Conservation (phyloP, 2,888 invertebrate genomes). For the Romanomermis culicivorax region DNA sequence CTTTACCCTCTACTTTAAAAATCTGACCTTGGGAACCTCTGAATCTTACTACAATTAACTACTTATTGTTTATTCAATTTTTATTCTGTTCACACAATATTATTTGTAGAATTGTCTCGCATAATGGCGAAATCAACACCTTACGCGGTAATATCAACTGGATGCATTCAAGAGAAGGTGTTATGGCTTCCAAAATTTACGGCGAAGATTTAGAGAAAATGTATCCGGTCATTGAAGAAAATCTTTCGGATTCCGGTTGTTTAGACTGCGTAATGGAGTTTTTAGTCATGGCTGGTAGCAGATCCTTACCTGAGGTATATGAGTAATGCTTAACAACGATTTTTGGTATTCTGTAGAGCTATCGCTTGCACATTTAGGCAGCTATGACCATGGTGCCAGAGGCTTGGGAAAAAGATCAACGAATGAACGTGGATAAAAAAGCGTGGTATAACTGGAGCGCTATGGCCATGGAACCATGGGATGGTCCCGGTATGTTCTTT, state of each 20-base stretch:
- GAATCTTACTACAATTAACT: too few species aligned
- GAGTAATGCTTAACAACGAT: neutral
- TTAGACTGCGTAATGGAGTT: slow-evolving; percentile 96
- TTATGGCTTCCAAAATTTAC: slow-evolving; percentile 63
- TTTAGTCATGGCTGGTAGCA: slow-evolving; percentile 69
- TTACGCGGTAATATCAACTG: slow-evolving; percentile 89
- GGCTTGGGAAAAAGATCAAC: slow-evolving; percentile 29
- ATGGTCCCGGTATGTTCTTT: slow-evolving; percentile 43
- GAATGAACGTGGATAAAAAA: slow-evolving; percentile 69
- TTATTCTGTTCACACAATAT: too few species aligned
- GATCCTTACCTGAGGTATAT: slow-evolving; percentile 57
- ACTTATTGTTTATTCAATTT: too few species aligned
- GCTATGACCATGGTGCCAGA: slow-evolving; percentile 79
- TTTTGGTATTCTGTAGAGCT: too few species aligned
- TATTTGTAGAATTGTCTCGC: slow-evolving; percentile 35
- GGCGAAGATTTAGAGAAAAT: slow-evolving; percentile 63
- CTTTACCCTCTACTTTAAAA: too few species aligned
- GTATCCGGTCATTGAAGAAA: slow-evolving; percentile 90
- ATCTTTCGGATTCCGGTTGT: slow-evolving; percentile 88
- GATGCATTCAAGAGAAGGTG: slow-evolving; percentile 94
- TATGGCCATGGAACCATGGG: slow-evolving; percentile 97
- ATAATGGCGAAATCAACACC: slow-evolving; percentile 99
- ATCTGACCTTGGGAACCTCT: too few species aligned
- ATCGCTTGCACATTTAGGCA: slow-evolving; percentile 48
- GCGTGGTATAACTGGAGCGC: slow-evolving; percentile 95